Evolutionary conservation across 1,140 invertebrate species (phyloP), one percentile per base, ranked within the genome.

Genomic region (Limonius californicus): DNA sequence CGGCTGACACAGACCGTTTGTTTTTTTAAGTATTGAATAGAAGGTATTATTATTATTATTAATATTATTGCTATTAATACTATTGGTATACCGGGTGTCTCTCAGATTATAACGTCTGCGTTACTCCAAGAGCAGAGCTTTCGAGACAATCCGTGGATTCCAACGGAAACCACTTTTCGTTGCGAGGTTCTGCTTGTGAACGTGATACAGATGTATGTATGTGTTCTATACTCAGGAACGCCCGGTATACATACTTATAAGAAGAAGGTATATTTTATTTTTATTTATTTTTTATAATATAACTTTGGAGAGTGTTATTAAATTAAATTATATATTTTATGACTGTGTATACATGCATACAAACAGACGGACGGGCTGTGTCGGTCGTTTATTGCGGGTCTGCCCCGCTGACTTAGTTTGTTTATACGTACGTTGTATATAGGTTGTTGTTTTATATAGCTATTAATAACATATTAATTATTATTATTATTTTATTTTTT

Each of bases 401-500:
- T 50, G 50, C 42, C 39, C 61, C 66, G 64, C 47, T 58, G 62
- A 66, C 68, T 72, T 74, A 71, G 70, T 72, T 74, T 74, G 70
- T 73, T 75, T 71, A 69, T 71, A 72, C 69, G 70, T 74, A 71
- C 67, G 47, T 62, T 76, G 74, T 76, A 76, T 68, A 76, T 76
- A 76, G 71, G 71, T 76, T 76, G 75, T 76, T 76, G 73, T 75
- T 75, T 76, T 74, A 73, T 50, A 50, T 76, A 76, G 71, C 70
- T 72, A 73, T 74, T 74, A 72, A 72, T 72, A 74, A 70, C 72
- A 74, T 75, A 73, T 73, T 74, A 74, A 69, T 65, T 67, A 67
- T 65, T 76, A 67, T 65, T 76, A 67, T 65, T 76, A 75, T 77
- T 77, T 77, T 77, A 77, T 75, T 75, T 77, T 76, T 77, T 76